Evolutionary conservation across 2,113 vertebrate species (phyloP).

Genomic region (Picathartes gymnocephalus): DNA sequence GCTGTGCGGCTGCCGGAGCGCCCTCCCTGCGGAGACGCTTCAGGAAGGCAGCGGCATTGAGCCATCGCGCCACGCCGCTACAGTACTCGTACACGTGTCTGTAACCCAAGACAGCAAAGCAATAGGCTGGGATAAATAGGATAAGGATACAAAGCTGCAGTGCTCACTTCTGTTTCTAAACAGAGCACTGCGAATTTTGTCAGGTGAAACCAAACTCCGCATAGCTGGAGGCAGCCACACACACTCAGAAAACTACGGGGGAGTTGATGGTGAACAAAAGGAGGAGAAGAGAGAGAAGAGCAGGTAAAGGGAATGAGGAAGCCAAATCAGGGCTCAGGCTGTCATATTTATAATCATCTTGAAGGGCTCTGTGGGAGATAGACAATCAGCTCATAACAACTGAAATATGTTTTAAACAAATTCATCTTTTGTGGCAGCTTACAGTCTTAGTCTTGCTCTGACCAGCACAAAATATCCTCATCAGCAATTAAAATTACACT

Average conservation of each 20-base stretch:
- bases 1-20: too few relatives aligned
- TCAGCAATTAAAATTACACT: neutral
- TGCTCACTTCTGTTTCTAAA: neutral
- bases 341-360: neutral
- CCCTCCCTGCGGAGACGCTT: too few relatives aligned
- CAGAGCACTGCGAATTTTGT: neutral
- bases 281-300: neutral
- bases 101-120: neutral
- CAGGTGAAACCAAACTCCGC: neutral
- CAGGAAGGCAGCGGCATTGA: too few relatives aligned
- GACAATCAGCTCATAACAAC: neutral
- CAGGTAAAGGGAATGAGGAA: neutral
- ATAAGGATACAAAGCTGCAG: neutral
- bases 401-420: neutral
- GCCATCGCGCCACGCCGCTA: too few relatives aligned
- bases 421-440: neutral
- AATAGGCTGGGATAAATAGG: neutral
- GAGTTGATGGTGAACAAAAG: neutral
- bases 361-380: neutral
- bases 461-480: neutral
- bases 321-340: neutral
- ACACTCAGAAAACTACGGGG: neutral
- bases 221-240: neutral
- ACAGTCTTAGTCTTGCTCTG: neutral
- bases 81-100: neutral